A percentile compares a stretch with the other conserved stretches of the same genome.
phyloP scores from a whole-genome alignment of 2,797 vertebrate species.

The Hypotaenidia philippensis region DNA sequence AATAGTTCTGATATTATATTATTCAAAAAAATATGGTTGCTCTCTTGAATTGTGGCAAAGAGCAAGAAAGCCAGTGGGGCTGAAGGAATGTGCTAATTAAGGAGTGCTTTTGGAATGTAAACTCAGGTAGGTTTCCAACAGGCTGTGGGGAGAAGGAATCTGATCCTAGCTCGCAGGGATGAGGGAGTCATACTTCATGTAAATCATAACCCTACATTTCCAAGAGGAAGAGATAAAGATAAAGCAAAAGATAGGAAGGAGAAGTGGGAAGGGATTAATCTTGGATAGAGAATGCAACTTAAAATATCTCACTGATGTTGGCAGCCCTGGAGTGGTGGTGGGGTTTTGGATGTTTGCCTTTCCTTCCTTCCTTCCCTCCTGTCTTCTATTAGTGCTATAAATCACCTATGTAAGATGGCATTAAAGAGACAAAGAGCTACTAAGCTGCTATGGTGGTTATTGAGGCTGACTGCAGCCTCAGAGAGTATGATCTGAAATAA shows the following conservation, averaged over 20 bases:
- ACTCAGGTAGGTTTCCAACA: constrained; percentile 9
- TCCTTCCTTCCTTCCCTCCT: background rate
- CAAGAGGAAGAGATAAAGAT: background rate
- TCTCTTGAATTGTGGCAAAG: background rate
- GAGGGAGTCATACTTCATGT: background rate
- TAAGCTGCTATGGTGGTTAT: background rate
- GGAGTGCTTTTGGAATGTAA: constrained; percentile 23
- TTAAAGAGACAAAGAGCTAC: background rate
- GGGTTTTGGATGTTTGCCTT: background rate
- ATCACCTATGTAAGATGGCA: background rate
- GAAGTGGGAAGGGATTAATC: background rate
- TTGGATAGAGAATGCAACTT: background rate
- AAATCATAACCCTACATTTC: background rate
- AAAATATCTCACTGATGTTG: background rate
- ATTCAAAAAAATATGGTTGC: background rate
- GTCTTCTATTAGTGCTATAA: background rate
- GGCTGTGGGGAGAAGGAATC: background rate
- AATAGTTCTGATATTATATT: background rate
- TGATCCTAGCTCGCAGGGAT: background rate
- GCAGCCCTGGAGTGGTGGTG: background rate
- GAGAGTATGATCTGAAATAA: background rate
- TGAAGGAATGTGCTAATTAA: constrained; percentile 23
- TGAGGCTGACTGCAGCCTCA: background rate
- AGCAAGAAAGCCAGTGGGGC: background rate
- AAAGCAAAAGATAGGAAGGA: background rate